These are phyloP conservation scores for Tribolium castaneum DNA, from an alignment of 1,140 invertebrate genomes.

Conservation along the genomic window DNA sequence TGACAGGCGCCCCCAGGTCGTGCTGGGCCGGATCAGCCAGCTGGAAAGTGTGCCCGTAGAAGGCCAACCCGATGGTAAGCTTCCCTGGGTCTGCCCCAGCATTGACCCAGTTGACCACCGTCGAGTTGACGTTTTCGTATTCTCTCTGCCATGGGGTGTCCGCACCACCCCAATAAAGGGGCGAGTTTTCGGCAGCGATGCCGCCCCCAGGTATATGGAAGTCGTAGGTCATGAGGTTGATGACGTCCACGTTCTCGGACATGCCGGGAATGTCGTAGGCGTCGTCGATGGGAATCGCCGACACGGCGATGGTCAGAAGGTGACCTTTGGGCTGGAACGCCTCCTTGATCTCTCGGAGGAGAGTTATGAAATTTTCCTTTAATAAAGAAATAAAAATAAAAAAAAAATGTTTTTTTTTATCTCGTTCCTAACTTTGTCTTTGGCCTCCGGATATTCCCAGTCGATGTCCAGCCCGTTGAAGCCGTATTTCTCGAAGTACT, in stretches of 20 bases:
- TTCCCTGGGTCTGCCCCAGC: background rate
- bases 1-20: slow-evolving; percentile 64
- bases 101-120: slow-evolving; percentile 7
- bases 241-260: slow-evolving; percentile 66
- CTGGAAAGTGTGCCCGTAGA: slow-evolving; percentile 72
- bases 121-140: slow-evolving; percentile 2
- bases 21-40: slow-evolving; percentile 63
- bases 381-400: background rate
- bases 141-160: slow-evolving; percentile 12
- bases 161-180: slow-evolving; percentile 2
- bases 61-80: slow-evolving; percentile 68
- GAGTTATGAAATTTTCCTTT: slow-evolving; percentile 66
- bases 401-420: too few relatives aligned
- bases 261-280: slow-evolving; percentile 85
- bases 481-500: slow-evolving; percentile 77
- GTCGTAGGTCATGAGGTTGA: slow-evolving; percentile 81
- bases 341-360: slow-evolving; percentile 50
- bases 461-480: slow-evolving; percentile 88
- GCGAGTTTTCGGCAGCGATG: slow-evolving; percentile 44
- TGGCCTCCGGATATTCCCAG: slow-evolving; percentile 82
- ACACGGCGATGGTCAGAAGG: slow-evolving; percentile 51
- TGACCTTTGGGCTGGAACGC: slow-evolving; percentile 49
- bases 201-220: slow-evolving; percentile 47
- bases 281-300: slow-evolving; percentile 56
- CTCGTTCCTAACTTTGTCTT: slow-evolving; percentile 40